Percentiles rank a stretch among this genome's conserved stretches.
Conservation (phyloP, 2,888 invertebrate genomes). For the Pecten maximus region DNA sequence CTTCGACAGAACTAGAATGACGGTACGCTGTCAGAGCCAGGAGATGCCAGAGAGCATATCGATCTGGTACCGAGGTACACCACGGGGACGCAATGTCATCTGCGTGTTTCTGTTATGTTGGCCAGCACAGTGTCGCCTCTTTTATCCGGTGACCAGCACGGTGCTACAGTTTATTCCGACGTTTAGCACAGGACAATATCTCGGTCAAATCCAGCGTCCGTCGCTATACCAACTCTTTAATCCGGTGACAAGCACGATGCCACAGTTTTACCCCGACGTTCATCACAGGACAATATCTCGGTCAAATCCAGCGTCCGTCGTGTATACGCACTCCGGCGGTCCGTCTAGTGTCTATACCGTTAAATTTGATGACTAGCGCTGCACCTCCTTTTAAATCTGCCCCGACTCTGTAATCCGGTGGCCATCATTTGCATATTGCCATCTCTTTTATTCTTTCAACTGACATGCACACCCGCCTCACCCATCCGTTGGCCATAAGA, state of each 20-base stretch:
- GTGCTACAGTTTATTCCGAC: neutral
- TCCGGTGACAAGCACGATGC: neutral
- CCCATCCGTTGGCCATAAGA: no score
- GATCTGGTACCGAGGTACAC: conserved; percentile 19
- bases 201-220: neutral
- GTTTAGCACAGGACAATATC: neutral
- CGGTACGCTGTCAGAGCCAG: neutral
- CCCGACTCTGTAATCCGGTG: no score
- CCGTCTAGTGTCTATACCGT: neutral
- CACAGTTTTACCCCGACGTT: neutral
- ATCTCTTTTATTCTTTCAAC: no score
- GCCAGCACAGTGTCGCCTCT: neutral
- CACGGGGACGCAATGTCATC: conserved; percentile 9
- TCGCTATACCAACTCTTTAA: neutral
- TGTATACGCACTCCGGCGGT: no score
- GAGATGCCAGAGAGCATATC: conserved; percentile 7
- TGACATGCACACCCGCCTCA: no score
- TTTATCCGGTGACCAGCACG: neutral
- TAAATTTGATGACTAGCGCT: neutral
- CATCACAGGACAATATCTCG: no score
- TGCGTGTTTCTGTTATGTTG: neutral
- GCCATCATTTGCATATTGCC: no score
- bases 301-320: no score
- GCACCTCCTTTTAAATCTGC: no score
- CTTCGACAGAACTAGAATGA: neutral